Percentiles rank a stretch among this genome's conserved stretches.
phyloP scores from a whole-genome alignment of 2,113 vertebrate genomes.

The Miniopterus natalensis region DNA sequence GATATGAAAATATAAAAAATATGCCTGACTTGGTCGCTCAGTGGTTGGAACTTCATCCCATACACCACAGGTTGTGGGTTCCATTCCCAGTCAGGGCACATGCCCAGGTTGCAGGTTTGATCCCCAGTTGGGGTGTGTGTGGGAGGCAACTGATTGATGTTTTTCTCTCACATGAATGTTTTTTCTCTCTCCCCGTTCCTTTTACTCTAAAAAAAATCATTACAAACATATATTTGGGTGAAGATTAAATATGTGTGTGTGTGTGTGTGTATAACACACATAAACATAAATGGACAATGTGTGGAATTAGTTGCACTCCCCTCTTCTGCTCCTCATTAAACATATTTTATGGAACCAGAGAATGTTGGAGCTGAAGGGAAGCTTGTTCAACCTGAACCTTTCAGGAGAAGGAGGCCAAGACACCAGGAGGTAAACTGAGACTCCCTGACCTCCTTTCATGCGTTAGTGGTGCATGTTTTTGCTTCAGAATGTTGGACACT shows the following conservation, averaged over 20 bases:
- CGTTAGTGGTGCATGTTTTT: accelerated
- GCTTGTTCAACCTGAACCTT: neutral
- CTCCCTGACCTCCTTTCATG: accelerated
- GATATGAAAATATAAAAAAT: neutral
- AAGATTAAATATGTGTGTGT: too few species aligned
- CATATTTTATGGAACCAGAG: neutral
- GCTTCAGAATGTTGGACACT: neutral
- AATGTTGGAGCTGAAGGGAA: neutral
- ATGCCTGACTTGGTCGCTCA: neutral
- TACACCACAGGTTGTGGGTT: neutral
- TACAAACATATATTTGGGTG: neutral
- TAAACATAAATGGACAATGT: neutral
- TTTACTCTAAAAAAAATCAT: neutral
- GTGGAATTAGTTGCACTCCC: neutral
- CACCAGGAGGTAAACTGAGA: neutral
- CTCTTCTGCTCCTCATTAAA: neutral
- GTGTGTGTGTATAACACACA: too few species aligned
- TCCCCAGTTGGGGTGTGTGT: neutral
- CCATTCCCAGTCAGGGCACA: too few species aligned
- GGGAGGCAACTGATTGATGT: neutral
- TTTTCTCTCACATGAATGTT: neutral
- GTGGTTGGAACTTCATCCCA: neutral
- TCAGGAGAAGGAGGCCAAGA: neutral
- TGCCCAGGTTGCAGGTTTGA: too few species aligned
- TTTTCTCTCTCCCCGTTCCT: neutral